phyloP scores from a whole-genome alignment of 2,888 invertebrate species.

The Perizoma affinitatum region DNA sequence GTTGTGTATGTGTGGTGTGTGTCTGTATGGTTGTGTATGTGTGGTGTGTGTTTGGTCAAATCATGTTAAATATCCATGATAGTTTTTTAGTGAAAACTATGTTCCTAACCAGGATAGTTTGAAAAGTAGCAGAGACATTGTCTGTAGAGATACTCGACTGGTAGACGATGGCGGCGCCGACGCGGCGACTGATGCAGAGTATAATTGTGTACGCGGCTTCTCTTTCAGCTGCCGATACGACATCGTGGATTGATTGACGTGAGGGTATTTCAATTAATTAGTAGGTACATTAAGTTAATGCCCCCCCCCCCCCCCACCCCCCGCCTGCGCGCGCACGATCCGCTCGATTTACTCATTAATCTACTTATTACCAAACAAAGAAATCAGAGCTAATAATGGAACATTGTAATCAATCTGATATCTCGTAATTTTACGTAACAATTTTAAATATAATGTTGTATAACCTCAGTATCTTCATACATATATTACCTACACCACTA shows the following conservation, averaged over 20 bases:
- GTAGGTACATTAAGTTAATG: constrained; percentile 62
- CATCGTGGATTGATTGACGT: constrained; percentile 26
- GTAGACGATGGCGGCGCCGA: no score
- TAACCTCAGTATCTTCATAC: neutral
- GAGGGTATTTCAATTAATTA: constrained; percentile 60
- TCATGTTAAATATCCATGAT: no score
- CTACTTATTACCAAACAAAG: constrained; percentile 29
- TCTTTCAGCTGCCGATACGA: constrained; percentile 4
- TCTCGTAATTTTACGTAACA: constrained; percentile 13
- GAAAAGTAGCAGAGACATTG: no score
- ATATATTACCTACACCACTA: no score
- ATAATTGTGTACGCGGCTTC: no score
- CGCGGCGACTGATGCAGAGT: no score
- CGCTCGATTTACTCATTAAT: constrained; percentile 21
- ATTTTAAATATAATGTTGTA: constrained; percentile 20
- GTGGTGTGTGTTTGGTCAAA: no score
- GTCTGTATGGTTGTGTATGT: no score
- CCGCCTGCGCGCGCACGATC: constrained; percentile 31
- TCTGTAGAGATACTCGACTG: no score
- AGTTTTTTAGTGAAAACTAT: no score
- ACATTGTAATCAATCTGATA: constrained; percentile 20
- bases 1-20: no score
- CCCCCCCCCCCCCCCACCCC: constrained; percentile 21
- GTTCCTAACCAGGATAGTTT: no score
- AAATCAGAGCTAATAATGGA: constrained; percentile 22